Evolutionary conservation across 2,888 invertebrate species (phyloP).

Genomic region (Melanotus villosus): DNA sequence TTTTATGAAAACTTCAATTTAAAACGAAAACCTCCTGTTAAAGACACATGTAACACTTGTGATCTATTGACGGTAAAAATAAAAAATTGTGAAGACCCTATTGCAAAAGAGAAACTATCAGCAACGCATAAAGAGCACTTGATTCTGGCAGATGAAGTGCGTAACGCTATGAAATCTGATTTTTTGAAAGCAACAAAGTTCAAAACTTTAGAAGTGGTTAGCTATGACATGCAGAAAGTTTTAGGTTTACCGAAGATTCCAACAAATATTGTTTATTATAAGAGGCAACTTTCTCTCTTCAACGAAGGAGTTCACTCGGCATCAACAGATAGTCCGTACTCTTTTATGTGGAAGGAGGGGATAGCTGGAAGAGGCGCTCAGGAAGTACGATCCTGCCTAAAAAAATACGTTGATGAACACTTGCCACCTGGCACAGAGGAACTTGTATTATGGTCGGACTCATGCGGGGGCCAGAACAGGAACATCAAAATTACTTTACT

Average conservation of each 20-base stretch:
- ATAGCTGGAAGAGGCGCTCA: slow-evolving; percentile 54
- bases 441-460: slow-evolving; percentile 50
- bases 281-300: slow-evolving; percentile 49
- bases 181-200: background rate
- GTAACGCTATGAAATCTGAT: slow-evolving; percentile 23
- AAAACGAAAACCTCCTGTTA: slow-evolving; percentile 29
- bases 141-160: background rate
- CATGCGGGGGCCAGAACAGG: too few relatives aligned
- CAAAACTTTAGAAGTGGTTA: background rate
- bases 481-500: slow-evolving; percentile 48
- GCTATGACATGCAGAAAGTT: slow-evolving; percentile 35
- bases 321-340: slow-evolving; percentile 47
- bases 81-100: slow-evolving; percentile 14
- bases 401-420: slow-evolving; percentile 45
- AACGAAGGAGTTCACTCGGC: slow-evolving; percentile 53
- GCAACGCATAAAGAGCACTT: slow-evolving; percentile 32
- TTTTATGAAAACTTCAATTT: slow-evolving; percentile 31
- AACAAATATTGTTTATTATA: slow-evolving; percentile 47
- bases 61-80: slow-evolving; percentile 19
- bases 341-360: slow-evolving; percentile 55
- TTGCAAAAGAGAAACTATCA: slow-evolving; percentile 19
- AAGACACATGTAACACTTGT: slow-evolving; percentile 40
- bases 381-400: slow-evolving; percentile 54
- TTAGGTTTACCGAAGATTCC: slow-evolving; percentile 40
- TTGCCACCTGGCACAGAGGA: slow-evolving; percentile 25